Evolutionary conservation across 37 sponge, comb jelly and placozoan genomes (phyloP), one percentile per base, ranked within the genome.

Genomic region (Aplysina aerophoba): DNA sequence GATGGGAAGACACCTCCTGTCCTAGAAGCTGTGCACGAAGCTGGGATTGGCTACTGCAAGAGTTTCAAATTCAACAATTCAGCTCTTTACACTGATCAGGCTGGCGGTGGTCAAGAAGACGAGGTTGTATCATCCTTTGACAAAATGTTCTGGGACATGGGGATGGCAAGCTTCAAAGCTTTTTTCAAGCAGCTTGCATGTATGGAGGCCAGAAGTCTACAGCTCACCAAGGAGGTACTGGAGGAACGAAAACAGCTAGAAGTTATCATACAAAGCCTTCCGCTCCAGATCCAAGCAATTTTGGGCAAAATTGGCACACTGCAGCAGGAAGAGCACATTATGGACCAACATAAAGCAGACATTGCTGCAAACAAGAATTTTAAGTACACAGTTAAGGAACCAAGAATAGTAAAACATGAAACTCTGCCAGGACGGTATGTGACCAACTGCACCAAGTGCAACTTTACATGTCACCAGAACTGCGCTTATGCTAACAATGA

Each of bases 131-230:
- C n/a, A n/a, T n/a, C n/a, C n/a, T n/a, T n/a, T n/a, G n/a, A n/a
- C n/a, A n/a, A n/a, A n/a, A n/a, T n/a, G n/a, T n/a, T 88, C 56
- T 94, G 94, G 94, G 56, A 88, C 35, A 94, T 94, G 94, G 94
- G 94, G 0, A 44, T 56, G 31, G 55, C 30, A 5, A 87, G 87
- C 57, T 84, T 91, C 37, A 36, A 60, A 15, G 60, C 65, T 0
- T 94, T 94, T 56, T 94, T 94, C 58, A 73, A 20, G 15, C 20
- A 66, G 12, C 69, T 94, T 22, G 21, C 41, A 31, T 15, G 19
- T 6, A 67, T 79, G 30, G 56, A 79, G 2, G 34, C 74, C 16
- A 30, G 31, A 4, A 91, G 92, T 66, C 72, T 94, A 50, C 25
- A 31, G 38, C 65, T 91, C 54, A 94, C 95, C 0, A 78, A 74